A percentile compares a stretch with the other conserved stretches of the same genome.
phyloP scores from a whole-genome alignment of 2,797 vertebrate species.

The Garrulus glandarius region DNA sequence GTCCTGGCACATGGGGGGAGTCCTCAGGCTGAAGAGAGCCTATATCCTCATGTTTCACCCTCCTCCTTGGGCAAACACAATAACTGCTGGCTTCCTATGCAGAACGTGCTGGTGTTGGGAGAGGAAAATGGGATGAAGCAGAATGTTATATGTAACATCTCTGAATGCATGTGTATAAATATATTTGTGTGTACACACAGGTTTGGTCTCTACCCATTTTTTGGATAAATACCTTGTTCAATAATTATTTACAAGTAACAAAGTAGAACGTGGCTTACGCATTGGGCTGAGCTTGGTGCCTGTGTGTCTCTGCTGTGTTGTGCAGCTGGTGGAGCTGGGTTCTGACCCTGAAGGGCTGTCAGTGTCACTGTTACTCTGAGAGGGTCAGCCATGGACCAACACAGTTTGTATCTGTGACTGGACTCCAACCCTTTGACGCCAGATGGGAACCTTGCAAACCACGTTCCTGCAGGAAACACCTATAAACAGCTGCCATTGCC shows the following conservation, averaged over 20 bases:
- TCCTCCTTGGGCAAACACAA: background rate
- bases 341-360: background rate
- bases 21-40: background rate
- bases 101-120: background rate
- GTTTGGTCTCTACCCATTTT: background rate
- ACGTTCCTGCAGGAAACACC: background rate
- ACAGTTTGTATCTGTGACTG: background rate
- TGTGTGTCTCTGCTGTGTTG: background rate
- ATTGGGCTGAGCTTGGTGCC: background rate
- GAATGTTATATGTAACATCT: background rate
- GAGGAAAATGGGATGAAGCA: background rate
- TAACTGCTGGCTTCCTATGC: background rate
- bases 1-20: background rate
- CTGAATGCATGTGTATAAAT: background rate
- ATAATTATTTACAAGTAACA: background rate
- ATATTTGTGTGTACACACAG: background rate
- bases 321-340: background rate
- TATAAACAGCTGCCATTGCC: background rate
- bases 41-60: background rate
- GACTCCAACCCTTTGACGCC: background rate
- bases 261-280: background rate
- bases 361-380: background rate
- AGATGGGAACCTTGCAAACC: background rate
- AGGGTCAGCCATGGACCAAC: background rate
- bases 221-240: background rate